These are phyloP conservation scores for Tragelaphus eurycerus DNA, from an alignment of 2,797 vertebrate genomes.

Conservation along the genomic window DNA sequence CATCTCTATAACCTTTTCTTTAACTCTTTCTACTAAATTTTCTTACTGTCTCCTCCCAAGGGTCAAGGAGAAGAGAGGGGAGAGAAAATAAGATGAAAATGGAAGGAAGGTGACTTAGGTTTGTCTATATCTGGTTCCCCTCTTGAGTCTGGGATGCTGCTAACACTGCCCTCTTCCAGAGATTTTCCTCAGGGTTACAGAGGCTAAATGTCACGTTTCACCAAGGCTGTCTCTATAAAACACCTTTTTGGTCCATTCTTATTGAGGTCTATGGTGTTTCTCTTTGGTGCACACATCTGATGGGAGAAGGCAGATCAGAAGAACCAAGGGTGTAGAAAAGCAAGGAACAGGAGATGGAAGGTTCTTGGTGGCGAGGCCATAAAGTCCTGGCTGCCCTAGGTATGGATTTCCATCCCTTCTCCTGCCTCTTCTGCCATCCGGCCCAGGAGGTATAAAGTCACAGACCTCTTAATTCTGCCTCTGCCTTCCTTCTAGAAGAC, in stretches of 20 bases:
- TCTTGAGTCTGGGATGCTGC: neutral
- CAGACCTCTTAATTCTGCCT: neutral
- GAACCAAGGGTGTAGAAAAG: neutral
- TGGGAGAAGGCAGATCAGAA: neutral
- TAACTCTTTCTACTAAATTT: neutral
- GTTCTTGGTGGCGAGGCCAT: fast-evolving
- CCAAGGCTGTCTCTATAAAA: neutral
- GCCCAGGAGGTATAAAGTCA: fast-evolving
- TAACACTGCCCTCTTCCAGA: neutral
- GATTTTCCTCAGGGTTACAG: neutral
- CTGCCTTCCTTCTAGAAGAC: neutral
- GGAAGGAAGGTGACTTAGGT: fast-evolving
- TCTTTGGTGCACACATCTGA: neutral
- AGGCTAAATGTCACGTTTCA: neutral
- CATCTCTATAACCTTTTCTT: neutral
- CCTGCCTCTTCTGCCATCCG: fast-evolving
- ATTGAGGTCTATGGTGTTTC: neutral
- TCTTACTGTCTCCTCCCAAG: neutral
- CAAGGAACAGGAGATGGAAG: fast-evolving
- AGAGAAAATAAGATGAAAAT: neutral
- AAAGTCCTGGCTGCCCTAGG: neutral
- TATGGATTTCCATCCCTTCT: neutral
- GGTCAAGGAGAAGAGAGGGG: neutral
- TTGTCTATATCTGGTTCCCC: neutral
- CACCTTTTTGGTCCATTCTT: neutral